Conservation (phyloP, 2,113 vertebrate species). For the Cheirogaleus medius region DNA sequence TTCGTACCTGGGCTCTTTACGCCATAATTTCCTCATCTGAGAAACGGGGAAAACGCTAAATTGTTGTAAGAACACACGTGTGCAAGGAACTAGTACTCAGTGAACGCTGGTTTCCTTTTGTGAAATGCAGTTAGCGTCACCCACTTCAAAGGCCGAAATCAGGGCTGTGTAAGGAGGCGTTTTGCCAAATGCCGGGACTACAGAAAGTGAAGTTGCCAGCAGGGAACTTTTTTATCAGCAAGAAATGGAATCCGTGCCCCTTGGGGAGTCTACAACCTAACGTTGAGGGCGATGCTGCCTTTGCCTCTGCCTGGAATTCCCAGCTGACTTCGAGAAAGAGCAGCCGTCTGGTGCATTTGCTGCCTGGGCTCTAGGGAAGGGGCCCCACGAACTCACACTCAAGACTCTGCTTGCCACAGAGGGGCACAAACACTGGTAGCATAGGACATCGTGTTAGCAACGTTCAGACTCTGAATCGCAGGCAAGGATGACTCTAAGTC, state of each 20-base stretch:
- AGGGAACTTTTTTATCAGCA: neutral
- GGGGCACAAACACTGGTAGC: neutral
- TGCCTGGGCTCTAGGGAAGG: neutral
- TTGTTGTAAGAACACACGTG: rapidly evolving
- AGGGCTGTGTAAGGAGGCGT: rapidly evolving
- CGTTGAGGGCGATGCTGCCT: neutral
- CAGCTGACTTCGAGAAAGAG: neutral
- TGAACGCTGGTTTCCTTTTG: neutral
- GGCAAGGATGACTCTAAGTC: neutral
- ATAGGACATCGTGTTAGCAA: neutral
- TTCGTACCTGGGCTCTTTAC: neutral
- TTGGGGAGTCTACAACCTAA: rapidly evolving
- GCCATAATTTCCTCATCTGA: neutral
- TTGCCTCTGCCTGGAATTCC: neutral
- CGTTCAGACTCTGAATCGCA: neutral
- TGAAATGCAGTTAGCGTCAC: neutral
- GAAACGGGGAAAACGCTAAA: neutral
- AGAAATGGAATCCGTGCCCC: neutral
- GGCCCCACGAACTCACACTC: rapidly evolving
- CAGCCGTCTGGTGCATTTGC: rapidly evolving
- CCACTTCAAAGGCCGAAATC: neutral
- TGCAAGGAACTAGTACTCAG: rapidly evolving
- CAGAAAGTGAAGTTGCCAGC: neutral
- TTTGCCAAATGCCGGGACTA: neutral
- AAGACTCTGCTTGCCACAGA: rapidly evolving